Conservation (phyloP, 2,797 vertebrate genomes). For the Thamnophis elegans region DNA sequence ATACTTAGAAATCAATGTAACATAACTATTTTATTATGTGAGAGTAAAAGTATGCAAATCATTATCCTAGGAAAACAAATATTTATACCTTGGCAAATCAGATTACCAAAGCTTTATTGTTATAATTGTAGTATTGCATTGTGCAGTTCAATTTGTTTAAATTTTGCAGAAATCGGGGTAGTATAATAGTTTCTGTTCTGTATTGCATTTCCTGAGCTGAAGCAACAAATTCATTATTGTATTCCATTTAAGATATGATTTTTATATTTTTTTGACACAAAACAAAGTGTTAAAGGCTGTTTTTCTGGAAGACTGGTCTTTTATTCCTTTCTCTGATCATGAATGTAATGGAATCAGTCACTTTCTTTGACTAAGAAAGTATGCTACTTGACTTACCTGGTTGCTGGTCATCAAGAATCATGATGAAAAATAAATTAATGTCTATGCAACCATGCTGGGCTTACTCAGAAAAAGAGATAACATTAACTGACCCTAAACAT, state of each 20-base stretch:
- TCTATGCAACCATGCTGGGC: not conserved
- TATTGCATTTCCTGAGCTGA: not conserved
- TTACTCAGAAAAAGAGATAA: not conserved
- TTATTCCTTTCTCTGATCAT: not conserved
- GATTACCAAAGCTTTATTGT: not conserved
- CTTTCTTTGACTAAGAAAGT: not conserved
- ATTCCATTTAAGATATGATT: not conserved
- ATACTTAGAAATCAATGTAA: not conserved
- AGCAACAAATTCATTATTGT: not conserved
- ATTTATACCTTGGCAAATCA: not conserved
- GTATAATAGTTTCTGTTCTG: not conserved
- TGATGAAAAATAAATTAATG: not conserved
- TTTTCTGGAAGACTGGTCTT: not conserved
- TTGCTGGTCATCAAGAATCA: not conserved
- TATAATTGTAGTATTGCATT: not conserved
- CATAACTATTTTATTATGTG: not conserved
- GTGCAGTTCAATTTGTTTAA: not conserved
- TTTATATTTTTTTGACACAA: not conserved
- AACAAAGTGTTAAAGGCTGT: not conserved
- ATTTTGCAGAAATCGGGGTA: not conserved
- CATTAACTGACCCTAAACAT: not conserved
- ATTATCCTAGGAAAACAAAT: not conserved
- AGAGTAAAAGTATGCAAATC: not conserved
- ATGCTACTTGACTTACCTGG: not conserved
- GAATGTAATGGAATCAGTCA: not conserved